Conservation (phyloP, 2,797 vertebrate species). For the Hemitrygon akajei region DNA sequence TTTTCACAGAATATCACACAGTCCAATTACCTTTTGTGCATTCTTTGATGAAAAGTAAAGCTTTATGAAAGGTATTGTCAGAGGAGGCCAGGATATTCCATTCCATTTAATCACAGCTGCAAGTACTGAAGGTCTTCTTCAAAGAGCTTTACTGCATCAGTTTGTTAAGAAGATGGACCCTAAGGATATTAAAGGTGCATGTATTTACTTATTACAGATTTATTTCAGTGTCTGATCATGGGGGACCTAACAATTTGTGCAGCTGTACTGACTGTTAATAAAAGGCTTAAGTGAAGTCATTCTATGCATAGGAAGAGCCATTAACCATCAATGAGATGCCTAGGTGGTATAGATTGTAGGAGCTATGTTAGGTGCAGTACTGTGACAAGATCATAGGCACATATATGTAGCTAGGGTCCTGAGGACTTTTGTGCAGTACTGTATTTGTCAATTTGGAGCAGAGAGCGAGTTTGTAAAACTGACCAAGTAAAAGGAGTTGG, state of each 20-base stretch:
- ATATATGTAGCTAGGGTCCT: too few relatives aligned
- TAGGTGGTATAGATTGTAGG: not conserved
- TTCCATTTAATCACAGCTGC: not conserved
- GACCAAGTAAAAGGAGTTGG: too few relatives aligned
- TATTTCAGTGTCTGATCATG: not conserved
- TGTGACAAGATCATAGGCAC: too few relatives aligned
- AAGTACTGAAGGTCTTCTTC: not conserved
- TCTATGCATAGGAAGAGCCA: not conserved
- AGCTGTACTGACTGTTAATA: not conserved
- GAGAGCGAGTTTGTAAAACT: too few relatives aligned
- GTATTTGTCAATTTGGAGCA: too few relatives aligned
- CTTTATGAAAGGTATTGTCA: not conserved
- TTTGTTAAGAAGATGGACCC: not conserved
- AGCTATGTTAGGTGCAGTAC: not conserved
- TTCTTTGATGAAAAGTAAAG: conserved; percentile 16
- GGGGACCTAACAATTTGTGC: not conserved
- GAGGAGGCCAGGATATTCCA: not conserved
- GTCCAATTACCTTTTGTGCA: not conserved
- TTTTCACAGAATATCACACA: not conserved
- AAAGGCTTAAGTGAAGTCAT: not conserved
- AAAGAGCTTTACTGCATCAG: not conserved
- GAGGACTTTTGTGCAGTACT: too few relatives aligned
- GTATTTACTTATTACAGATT: not conserved
- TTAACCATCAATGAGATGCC: not conserved
- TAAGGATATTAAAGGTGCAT: not conserved